Evolutionary conservation across 2,797 vertebrate species (phyloP).

Genomic region (Lates japonicus): DNA sequence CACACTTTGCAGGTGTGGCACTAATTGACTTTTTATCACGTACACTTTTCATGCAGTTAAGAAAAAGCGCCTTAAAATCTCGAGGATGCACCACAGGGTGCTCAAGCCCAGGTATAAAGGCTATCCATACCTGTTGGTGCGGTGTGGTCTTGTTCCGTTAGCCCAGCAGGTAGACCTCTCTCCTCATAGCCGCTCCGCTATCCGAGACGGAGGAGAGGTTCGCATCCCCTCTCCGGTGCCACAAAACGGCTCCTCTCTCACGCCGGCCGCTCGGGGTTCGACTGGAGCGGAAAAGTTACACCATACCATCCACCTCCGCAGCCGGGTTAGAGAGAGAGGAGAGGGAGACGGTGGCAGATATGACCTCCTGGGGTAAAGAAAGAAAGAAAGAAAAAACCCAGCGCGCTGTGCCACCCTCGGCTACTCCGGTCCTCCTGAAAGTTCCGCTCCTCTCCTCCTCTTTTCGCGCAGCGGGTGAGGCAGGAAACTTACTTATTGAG

Average conservation of each 20-base stretch:
- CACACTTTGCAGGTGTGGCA: constrained; percentile 14
- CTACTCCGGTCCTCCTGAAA: constrained; percentile 68
- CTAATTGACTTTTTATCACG: constrained; percentile 35
- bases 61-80: not conserved
- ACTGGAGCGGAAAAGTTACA: constrained; percentile 73
- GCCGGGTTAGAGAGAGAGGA: constrained; percentile 13
- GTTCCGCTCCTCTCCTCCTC: constrained; percentile 65
- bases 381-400: not conserved
- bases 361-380: constrained; percentile 47
- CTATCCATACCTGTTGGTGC: constrained; percentile 85
- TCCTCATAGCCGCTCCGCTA: constrained; percentile 81
- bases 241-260: constrained; percentile 63
- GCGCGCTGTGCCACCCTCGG: constrained; percentile 15
- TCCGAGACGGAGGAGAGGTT: constrained; percentile 74
- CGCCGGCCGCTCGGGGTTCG: constrained; percentile 62
- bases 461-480: constrained; percentile 38
- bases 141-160: constrained; percentile 78
- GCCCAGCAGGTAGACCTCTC: constrained; percentile 76
- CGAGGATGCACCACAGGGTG: not conserved
- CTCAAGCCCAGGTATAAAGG: constrained; percentile 4
- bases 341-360: constrained; percentile 27
- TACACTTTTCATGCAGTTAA: constrained; percentile 32
- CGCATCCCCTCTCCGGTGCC: constrained; percentile 74
- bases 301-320: constrained; percentile 68
- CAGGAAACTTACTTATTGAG: constrained; percentile 70